These are phyloP conservation scores for Aphidius ervi DNA, from an alignment of 1,140 invertebrate genomes.

Conservation along the genomic window DNA sequence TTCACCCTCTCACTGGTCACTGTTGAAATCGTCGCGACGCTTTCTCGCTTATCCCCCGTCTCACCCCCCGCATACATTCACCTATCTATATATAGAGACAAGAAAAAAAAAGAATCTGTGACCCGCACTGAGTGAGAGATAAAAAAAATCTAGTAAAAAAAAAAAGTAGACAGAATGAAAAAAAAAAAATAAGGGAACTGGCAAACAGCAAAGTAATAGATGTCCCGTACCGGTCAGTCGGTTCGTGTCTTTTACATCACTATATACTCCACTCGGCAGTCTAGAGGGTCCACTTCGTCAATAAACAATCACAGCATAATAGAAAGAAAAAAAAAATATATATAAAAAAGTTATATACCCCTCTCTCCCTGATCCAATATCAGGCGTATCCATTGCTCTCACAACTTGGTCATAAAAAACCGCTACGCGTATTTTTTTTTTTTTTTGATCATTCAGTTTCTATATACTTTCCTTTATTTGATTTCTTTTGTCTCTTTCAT, in stretches of 20 bases:
- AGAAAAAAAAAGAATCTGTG: not conserved
- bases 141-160: not conserved
- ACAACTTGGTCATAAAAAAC: constrained; percentile 11
- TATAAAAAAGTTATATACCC: not conserved
- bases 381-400: not conserved
- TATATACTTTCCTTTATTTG: too few relatives aligned
- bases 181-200: constrained; percentile 27
- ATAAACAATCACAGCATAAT: constrained; percentile 54
- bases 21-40: constrained; percentile 3
- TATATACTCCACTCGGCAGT: constrained; percentile 26
- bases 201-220: constrained; percentile 53
- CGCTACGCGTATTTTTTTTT: not conserved
- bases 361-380: not conserved
- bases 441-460: too few relatives aligned
- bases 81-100: constrained; percentile 1
- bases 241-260: not conserved
- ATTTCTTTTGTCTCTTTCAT: not conserved
- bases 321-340: constrained; percentile 34
- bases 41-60: not conserved
- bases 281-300: constrained; percentile 50
- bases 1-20: constrained; percentile 14
- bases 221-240: constrained; percentile 40
- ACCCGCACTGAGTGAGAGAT: not conserved
- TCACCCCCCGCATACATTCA: constrained; percentile 6
- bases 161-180: constrained; percentile 15